These are phyloP conservation scores for Chelonus formosanus DNA, from an alignment of 2,888 invertebrate species.

Conservation along the genomic window DNA sequence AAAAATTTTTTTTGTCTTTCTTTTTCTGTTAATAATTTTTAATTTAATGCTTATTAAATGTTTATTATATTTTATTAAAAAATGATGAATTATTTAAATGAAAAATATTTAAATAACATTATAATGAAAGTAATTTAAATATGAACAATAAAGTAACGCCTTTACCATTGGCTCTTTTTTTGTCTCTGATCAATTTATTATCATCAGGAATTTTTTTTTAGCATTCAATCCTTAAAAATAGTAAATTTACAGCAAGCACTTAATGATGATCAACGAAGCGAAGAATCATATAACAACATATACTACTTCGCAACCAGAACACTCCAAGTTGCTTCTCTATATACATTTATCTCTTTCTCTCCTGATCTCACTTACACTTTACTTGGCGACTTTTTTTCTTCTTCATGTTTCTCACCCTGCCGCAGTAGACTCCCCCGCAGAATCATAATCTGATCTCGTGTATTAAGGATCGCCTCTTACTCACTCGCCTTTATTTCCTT, in stretches of 20 bases:
- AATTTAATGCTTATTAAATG: too few species aligned
- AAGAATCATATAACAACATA: not conserved
- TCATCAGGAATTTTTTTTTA: not conserved
- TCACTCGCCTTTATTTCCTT: constrained; percentile 19
- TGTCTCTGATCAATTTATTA: too few species aligned
- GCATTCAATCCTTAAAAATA: constrained; percentile 43
- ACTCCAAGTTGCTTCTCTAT: constrained; percentile 1
- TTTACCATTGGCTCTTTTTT: not conserved
- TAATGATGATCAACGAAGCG: constrained; percentile 37
- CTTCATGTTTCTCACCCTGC: constrained; percentile 25
- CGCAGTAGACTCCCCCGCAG: constrained; percentile 52
- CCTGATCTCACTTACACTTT: constrained; percentile 12
- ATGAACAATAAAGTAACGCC: too few species aligned
- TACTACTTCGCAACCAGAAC: constrained; percentile 8
- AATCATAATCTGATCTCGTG: constrained; percentile 62
- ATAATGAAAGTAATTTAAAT: too few species aligned
- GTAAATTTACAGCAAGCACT: constrained; percentile 41
- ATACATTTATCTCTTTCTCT: constrained; percentile 9
- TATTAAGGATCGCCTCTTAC: constrained; percentile 57
- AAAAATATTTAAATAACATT: too few species aligned
- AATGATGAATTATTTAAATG: too few species aligned
- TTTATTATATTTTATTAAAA: too few species aligned
- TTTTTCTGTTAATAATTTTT: too few species aligned
- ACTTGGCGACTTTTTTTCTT: constrained; percentile 23
- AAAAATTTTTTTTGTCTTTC: too few species aligned